Conservation (phyloP, 2,888 invertebrate genomes). For the Troides oblongomaculatus region DNA sequence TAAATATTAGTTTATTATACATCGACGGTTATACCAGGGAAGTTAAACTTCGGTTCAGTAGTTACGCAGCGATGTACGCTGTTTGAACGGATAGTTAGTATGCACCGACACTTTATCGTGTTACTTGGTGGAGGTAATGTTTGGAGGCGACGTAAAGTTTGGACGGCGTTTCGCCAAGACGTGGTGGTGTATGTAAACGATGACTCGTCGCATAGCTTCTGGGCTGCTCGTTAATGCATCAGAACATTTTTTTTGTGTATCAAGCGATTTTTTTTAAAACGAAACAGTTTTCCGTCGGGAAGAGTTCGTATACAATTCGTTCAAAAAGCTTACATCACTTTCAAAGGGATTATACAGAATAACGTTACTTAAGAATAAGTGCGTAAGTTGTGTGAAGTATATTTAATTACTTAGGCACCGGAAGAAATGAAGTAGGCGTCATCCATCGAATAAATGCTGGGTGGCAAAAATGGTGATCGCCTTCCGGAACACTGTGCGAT, state of each 20-base stretch:
- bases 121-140: neutral
- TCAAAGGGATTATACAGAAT: too few species aligned
- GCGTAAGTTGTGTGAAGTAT: too few species aligned
- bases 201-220: slow-evolving; percentile 42
- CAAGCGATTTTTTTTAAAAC: neutral
- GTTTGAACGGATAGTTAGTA: neutral
- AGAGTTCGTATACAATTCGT: too few species aligned
- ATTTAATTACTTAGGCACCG: too few species aligned
- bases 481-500: too few species aligned
- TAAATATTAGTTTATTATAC: neutral
- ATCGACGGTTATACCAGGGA: neutral
- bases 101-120: too few species aligned
- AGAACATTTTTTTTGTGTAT: neutral
- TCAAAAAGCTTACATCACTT: too few species aligned
- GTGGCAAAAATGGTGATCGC: too few species aligned
- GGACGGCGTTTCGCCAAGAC: slow-evolving; percentile 54
- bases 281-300: neutral
- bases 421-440: too few species aligned
- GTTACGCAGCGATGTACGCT: slow-evolving; percentile 8
- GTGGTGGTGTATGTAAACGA: slow-evolving; percentile 49
- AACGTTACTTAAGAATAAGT: too few species aligned
- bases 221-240: slow-evolving; percentile 10
- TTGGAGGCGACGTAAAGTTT: slow-evolving; percentile 43
- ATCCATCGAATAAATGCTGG: too few species aligned
- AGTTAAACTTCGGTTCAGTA: neutral